phyloP scores from a whole-genome alignment of 2,113 vertebrate genomes.

The Aleadryas rufinucha region DNA sequence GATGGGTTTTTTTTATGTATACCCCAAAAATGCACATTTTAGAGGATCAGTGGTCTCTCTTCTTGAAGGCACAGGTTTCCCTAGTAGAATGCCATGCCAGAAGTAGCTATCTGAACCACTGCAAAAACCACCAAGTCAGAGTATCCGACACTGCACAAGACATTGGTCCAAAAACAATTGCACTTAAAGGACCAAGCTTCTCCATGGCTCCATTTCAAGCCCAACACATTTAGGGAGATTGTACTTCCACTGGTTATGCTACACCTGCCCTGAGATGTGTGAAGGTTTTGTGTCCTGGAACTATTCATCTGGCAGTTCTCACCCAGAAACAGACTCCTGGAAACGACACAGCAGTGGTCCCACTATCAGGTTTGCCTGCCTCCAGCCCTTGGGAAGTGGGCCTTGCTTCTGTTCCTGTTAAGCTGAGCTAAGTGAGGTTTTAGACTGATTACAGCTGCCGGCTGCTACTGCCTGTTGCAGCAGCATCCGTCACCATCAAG shows the following conservation, averaged over 20 bases:
- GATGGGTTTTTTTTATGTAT: accelerated
- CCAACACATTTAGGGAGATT: neutral
- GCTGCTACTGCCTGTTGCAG: neutral
- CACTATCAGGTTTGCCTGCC: neutral
- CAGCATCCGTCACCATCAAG: neutral
- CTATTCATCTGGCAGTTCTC: neutral
- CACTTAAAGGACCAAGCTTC: neutral
- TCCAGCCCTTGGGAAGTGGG: neutral
- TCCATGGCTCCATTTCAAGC: neutral
- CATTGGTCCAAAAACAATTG: neutral
- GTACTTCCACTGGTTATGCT: neutral
- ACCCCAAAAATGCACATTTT: neutral
- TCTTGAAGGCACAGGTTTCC: neutral
- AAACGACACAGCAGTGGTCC: accelerated
- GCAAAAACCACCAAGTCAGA: neutral
- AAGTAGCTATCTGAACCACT: neutral
- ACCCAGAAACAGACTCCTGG: neutral
- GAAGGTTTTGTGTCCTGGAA: neutral
- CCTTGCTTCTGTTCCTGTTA: neutral
- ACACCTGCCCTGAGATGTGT: neutral
- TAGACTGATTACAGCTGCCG: neutral
- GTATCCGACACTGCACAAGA: neutral
- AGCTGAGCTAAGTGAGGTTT: neutral
- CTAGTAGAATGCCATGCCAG: neutral
- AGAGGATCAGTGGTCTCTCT: neutral